Evolutionary conservation across 2,113 vertebrate genomes (phyloP).

Genomic region (Eulemur rufifrons): DNA sequence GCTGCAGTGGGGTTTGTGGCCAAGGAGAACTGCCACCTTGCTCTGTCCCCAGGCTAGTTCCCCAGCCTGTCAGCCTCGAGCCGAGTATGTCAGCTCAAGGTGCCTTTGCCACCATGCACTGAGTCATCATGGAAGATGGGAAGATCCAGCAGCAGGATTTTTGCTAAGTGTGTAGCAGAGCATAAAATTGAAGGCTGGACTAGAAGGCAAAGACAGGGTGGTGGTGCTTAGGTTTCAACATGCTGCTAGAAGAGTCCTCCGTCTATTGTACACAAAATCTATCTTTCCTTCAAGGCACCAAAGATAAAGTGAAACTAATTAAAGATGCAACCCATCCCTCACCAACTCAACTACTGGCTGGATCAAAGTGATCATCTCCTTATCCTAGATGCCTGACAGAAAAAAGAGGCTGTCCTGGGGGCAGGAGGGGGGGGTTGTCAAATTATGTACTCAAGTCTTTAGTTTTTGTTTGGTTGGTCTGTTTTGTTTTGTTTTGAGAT

Average conservation of each 20-base stretch:
- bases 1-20: not conserved
- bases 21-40: not conserved
- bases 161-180: not conserved
- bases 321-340: not conserved
- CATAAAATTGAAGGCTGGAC: not conserved
- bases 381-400: not conserved
- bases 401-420: not conserved
- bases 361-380: not conserved
- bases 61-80: not conserved
- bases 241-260: not conserved
- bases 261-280: not conserved
- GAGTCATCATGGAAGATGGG: not conserved
- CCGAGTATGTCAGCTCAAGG: not conserved
- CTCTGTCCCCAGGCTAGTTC: not conserved
- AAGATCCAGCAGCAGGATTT: not conserved
- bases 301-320: not conserved
- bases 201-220: not conserved
- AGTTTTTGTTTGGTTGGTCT: not conserved
- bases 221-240: not conserved
- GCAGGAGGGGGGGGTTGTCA: not conserved
- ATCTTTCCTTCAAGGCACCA: not conserved
- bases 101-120: not conserved
- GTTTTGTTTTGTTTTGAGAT: not conserved
- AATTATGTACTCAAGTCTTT: not conserved
- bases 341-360: not conserved